Evolutionary conservation across 2,888 invertebrate genomes (phyloP).

Genomic region (Orthosia gracilis): DNA sequence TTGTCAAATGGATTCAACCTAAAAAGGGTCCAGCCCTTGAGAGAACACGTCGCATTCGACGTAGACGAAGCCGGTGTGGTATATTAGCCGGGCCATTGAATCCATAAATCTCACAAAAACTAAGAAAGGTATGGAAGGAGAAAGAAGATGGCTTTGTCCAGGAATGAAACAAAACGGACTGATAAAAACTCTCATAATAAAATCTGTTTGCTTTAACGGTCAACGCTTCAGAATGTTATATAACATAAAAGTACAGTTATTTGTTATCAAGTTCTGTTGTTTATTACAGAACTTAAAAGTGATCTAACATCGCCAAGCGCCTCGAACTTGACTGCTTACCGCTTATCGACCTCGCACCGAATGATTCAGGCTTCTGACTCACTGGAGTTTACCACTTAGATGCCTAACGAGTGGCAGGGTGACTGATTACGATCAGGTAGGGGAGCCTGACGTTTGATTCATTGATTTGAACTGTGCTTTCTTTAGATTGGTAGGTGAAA

Average conservation of each 20-base stretch:
- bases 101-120: no score
- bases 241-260: not conserved
- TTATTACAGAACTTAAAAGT: constrained; percentile 12
- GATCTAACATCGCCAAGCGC: constrained; percentile 7
- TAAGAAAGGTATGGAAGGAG: no score
- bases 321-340: constrained; percentile 48
- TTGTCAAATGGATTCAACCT: not conserved
- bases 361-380: constrained; percentile 53
- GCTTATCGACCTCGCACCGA: constrained; percentile 29
- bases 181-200: not conserved
- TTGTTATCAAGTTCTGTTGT: not conserved
- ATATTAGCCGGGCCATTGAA: no score
- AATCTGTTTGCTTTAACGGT: not conserved
- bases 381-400: constrained; percentile 35
- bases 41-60: no score
- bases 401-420: not conserved
- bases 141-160: no score
- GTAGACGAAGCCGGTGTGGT: no score
- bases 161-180: no score
- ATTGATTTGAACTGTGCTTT: constrained; percentile 2
- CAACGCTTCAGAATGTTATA: not conserved
- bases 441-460: constrained; percentile 9
- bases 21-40: no score
- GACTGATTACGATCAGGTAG: constrained; percentile 27
- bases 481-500: not conserved